Base-by-base conservation (phyloP, 2,797 vertebrate species). In the Psittacula echo region DNA sequence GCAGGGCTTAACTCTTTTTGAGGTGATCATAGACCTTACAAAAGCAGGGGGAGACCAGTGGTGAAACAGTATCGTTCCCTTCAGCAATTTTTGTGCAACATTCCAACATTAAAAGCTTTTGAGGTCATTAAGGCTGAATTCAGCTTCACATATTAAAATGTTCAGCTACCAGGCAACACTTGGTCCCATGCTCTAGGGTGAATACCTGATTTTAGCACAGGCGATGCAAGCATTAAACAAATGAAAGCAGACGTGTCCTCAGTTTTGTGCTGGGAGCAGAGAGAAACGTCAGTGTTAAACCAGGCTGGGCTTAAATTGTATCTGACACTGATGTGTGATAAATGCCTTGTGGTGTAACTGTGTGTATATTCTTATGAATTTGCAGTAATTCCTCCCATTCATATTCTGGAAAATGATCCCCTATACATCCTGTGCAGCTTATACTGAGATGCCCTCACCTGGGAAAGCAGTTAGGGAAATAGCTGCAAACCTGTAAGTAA, bases 121-220 rank as follows among this genome's bases (percentile, higher is more conserved):
- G 47, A 87, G 11, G 53, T 85, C 15, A 23, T 67, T 26, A 34
- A 41, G 8, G 5, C 22, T n/a, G 30, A 74, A 16, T 56, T 72
- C 56, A 85, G 42, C 61, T 75, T 62, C 29, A 5, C 2, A 0
- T 24, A 21, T 32, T n/a, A 39, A 67, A 84, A 50, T 19, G 16
- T 39, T 84, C 41, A 34, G 53, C 61, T 83, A 0, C 51, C 2
- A 1, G 8, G 24, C 50, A 70, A 6, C 50, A 39, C 9, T 48
- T 71, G 7, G 27, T 45, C 27, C 62, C 13, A 4, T 18, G 64
- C 80, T 84, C 13, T 26, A 37, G 66, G 54, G 34, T 72, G 60
- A 87, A 82, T 76, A 62, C 47, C 64, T 90, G 67, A 2, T 56
- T 87, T 87, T 78, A 78, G 68, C 58, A 56, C 34, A 73, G 41